These are phyloP conservation scores for Botia kubotai DNA, from an alignment of 2,797 vertebrate genomes.

Conservation along the genomic window DNA sequence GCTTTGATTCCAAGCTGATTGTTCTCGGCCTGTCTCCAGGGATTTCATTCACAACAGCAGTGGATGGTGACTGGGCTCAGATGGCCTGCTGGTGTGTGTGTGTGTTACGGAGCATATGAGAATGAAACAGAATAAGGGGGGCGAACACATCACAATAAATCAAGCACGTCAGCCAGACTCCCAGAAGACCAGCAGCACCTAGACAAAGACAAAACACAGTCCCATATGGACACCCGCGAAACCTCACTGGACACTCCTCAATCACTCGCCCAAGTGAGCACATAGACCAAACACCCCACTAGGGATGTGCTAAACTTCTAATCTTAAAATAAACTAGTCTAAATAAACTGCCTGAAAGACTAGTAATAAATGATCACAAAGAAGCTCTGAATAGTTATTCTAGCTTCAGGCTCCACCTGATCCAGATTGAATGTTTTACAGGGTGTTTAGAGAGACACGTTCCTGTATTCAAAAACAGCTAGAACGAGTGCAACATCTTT, in stretches of 20 bases:
- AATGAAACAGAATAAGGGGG: conserved; percentile 21
- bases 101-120: conserved; percentile 16
- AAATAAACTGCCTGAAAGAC: background rate
- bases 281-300: background rate
- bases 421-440: background rate
- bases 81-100: conserved; percentile 32
- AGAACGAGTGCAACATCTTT: too few species aligned
- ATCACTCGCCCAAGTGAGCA: background rate
- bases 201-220: conserved; percentile 35
- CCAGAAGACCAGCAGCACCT: conserved; percentile 65
- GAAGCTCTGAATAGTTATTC: background rate
- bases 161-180: conserved; percentile 63
- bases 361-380: background rate
- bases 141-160: conserved; percentile 59
- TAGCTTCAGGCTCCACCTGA: background rate
- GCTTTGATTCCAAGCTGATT: conserved; percentile 12
- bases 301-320: background rate
- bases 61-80: conserved; percentile 48
- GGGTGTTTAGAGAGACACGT: background rate
- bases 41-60: conserved; percentile 39
- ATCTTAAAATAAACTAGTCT: background rate
- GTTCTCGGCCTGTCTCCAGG: conserved; percentile 36
- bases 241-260: conserved; percentile 46
- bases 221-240: conserved; percentile 62
- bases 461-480: too few species aligned